Base-by-base conservation (phyloP, 1,140 invertebrate species). In the Penaeus chinensis region DNA sequence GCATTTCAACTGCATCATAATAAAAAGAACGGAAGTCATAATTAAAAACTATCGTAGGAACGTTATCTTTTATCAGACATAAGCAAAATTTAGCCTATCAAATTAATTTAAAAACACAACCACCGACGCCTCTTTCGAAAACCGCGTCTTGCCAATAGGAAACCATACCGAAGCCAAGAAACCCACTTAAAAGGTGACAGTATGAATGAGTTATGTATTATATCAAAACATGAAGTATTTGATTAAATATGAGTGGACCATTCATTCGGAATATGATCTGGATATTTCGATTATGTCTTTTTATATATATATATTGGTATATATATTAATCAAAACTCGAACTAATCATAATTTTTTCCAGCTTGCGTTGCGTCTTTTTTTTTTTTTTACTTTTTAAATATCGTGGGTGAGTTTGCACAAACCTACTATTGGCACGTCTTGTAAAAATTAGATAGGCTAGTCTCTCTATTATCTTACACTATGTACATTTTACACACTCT, bases 361-460 rank as follows among this genome's bases (percentile, higher is more conserved):
- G 60, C 16, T 65, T 42, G 37, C 32, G 42, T 37, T 61, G 77
- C 61, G 47, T 79, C 69, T 65, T 82, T 32, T 65, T 82, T 82
- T 65, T 82, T 32, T 65, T 82, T 32, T 65, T 32, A 82, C 80
- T 69, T 65, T 60, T 63, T 32, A 32, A 60, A 63, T 82, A 85
- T 77, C 74, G 54, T 76, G 63, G 54, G 76, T 63, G 76, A 78
- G 84, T 85, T 85, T 85, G 84, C 84, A 85, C 84, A 84, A 63
- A 74, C 84, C 84, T 85, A 85, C 74, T 65, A 82, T 85, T 85
- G 84, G 84, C 84, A 85, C 84, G 76, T 78, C 61, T 78, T 85
- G 84, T 85, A 85, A 85, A 85, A 85, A 85, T 85, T 85, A 85
- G 74, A 62, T 76, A 74, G 27, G 71, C 71, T 74, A 79, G 77